These are phyloP conservation scores for Branchinecta lindahli DNA, from an alignment of 1,140 invertebrate species.

Conservation along the genomic window DNA sequence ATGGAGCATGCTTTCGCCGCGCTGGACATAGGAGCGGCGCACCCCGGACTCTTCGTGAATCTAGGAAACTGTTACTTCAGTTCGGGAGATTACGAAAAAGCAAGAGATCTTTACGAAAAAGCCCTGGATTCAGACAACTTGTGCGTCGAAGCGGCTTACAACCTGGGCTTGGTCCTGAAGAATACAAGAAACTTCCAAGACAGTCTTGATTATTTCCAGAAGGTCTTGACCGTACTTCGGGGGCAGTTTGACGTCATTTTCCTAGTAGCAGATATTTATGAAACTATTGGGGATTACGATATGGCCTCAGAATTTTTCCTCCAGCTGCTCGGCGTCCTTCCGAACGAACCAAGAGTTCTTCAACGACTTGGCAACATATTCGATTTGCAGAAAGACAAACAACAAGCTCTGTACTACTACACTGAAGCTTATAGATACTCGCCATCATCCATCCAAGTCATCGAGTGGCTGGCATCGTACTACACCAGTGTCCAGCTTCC, in stretches of 20 bases:
- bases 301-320: conserved; percentile 69
- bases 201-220: conserved; percentile 61
- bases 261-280: conserved; percentile 67
- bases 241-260: conserved; percentile 70
- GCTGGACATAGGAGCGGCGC: conserved; percentile 58
- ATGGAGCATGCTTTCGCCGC: conserved; percentile 62
- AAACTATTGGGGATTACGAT: conserved; percentile 52
- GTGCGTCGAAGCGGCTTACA: conserved; percentile 80
- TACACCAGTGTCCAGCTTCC: conserved; percentile 75
- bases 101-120: conserved; percentile 54
- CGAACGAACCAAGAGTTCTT: conserved; percentile 64
- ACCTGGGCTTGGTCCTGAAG: conserved; percentile 63
- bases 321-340: conserved; percentile 63
- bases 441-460: conserved; percentile 71
- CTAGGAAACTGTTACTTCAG: conserved; percentile 64
- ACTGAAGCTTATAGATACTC: conserved; percentile 76
- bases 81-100: conserved; percentile 53
- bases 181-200: conserved; percentile 51
- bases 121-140: conserved; percentile 65
- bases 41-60: conserved; percentile 71
- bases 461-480: conserved; percentile 82
- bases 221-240: conserved; percentile 56
- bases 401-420: conserved; percentile 81
- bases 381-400: conserved; percentile 69
- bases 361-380: conserved; percentile 70